Conservation (phyloP, 2,888 invertebrate species). For the Stegana nigrithorax region DNA sequence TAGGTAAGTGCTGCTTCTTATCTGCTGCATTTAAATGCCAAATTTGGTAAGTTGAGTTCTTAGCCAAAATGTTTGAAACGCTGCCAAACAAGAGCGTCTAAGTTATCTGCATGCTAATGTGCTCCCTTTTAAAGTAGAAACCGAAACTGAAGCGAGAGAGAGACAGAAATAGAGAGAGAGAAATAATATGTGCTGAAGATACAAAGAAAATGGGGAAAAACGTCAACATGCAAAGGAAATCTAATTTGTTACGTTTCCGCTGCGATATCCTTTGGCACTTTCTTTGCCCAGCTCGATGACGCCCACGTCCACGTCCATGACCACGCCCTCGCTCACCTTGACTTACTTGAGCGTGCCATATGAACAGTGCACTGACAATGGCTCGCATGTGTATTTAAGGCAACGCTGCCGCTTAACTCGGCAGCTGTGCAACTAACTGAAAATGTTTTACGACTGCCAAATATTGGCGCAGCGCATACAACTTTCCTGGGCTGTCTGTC, state of each 20-base stretch:
- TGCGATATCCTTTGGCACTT: slow-evolving; percentile 6
- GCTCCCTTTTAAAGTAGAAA: too few species aligned
- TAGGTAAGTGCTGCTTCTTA: background rate
- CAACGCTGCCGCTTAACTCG: background rate
- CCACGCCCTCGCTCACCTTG: slow-evolving; percentile 24
- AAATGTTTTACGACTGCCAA: background rate
- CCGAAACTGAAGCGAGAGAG: too few species aligned
- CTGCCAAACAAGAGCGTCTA: slow-evolving; percentile 26
- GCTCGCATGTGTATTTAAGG: too few species aligned
- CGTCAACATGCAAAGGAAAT: too few species aligned
- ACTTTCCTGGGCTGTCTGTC: background rate
- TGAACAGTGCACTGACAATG: slow-evolving; percentile 13
- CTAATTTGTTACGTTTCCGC: slow-evolving; percentile 15
- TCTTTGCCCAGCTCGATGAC: background rate
- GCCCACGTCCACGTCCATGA: background rate
- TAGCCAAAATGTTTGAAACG: slow-evolving; percentile 22
- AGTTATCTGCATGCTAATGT: too few species aligned
- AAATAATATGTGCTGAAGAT: too few species aligned
- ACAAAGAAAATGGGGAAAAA: background rate
- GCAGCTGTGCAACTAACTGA: background rate
- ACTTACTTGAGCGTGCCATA: slow-evolving; percentile 25
- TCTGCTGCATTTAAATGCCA: background rate
- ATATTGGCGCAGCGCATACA: background rate
- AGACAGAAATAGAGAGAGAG: too few species aligned
- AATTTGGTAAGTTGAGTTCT: background rate